Evolutionary conservation across 1,140 invertebrate genomes (phyloP).

Genomic region (Drosophila subpulchrella): DNA sequence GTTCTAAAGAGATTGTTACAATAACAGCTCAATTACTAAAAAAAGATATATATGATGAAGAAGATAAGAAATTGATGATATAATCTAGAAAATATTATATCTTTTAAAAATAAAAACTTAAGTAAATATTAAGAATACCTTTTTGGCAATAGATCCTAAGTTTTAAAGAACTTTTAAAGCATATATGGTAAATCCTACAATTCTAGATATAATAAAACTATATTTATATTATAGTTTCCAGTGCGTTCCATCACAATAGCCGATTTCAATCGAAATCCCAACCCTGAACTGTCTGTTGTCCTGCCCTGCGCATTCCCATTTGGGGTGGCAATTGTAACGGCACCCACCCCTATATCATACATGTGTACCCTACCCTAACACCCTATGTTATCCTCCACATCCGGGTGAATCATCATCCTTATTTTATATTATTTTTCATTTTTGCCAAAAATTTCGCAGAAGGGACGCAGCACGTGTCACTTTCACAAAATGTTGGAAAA

Average conservation of each 20-base stretch:
- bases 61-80: too few relatives aligned
- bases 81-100: too few relatives aligned
- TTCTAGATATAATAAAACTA: too few relatives aligned
- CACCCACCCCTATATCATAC: conserved; percentile 23
- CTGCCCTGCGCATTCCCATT: conserved; percentile 38
- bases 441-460: conserved; percentile 45
- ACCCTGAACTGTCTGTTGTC: conserved; percentile 14
- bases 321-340: conserved; percentile 49
- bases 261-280: conserved; percentile 13
- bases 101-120: too few relatives aligned
- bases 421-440: conserved; percentile 1
- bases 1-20: too few relatives aligned
- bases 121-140: too few relatives aligned
- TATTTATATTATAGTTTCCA: not conserved
- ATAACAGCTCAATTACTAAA: too few relatives aligned
- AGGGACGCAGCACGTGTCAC: conserved; percentile 61
- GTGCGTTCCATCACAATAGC: conserved; percentile 14
- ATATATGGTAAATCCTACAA: too few relatives aligned
- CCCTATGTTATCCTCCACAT: conserved; percentile 16
- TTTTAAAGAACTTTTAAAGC: too few relatives aligned
- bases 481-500: conserved; percentile 59
- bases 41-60: too few relatives aligned
- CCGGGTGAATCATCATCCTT: conserved; percentile 42
- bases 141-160: too few relatives aligned
- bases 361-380: conserved; percentile 9